phyloP scores from a whole-genome alignment of 2,888 invertebrate species.

The Xanthia togata region DNA sequence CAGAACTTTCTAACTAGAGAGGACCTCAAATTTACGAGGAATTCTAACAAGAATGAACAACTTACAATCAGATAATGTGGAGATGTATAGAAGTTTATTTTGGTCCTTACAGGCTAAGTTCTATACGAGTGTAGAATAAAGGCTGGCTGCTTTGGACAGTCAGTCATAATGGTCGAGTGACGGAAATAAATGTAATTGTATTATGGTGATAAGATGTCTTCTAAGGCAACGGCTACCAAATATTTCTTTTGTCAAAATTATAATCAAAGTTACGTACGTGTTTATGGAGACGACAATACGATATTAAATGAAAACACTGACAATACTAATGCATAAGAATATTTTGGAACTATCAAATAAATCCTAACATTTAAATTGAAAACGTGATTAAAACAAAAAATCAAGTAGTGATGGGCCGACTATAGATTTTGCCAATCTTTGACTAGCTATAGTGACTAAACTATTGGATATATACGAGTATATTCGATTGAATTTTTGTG shows the following conservation, averaged over 20 bases:
- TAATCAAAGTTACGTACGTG: neutral
- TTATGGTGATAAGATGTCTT: neutral
- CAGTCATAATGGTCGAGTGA: neutral
- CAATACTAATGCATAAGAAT: too few relatives aligned
- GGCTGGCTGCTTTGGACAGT: neutral
- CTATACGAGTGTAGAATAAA: conserved; percentile 30
- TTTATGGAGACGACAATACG: neutral
- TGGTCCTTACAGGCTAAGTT: conserved; percentile 26
- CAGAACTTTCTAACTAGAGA: conserved; percentile 54
- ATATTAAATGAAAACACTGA: too few relatives aligned
- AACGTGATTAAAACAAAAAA: too few relatives aligned
- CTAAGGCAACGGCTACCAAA: neutral
- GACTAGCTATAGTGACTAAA: too few relatives aligned
- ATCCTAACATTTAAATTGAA: too few relatives aligned
- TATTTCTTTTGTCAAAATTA: neutral
- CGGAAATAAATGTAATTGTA: conserved; percentile 8
- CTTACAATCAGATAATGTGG: conserved; percentile 51
- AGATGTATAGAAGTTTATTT: conserved; percentile 44
- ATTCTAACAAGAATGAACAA: conserved; percentile 53
- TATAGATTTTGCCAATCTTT: too few relatives aligned
- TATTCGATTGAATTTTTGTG: too few relatives aligned
- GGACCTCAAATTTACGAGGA: conserved; percentile 42
- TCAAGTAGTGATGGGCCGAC: too few relatives aligned
- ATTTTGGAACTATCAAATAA: too few relatives aligned
- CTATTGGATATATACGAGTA: too few relatives aligned